Evolutionary conservation across 2,888 invertebrate genomes (phyloP), one percentile per base, ranked within the genome.

Genomic region (Imbricaverruca yamaguchii): DNA sequence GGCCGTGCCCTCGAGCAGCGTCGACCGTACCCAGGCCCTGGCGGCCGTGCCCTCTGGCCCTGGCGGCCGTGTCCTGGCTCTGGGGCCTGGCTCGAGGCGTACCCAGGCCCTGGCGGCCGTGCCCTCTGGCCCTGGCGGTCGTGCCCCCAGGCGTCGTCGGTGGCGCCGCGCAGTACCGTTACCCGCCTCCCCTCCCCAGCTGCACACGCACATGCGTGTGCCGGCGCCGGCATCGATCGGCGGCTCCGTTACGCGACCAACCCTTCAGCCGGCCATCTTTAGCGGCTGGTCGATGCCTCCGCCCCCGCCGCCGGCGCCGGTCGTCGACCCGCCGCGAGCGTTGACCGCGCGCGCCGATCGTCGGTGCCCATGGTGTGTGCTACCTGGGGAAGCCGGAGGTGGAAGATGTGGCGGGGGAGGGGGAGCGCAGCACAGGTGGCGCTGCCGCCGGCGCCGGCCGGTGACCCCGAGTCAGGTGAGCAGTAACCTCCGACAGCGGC

Each of bases 261-360:
- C 74, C 74, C 74, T 74, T 74, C 25, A n/a, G 8, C 67, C 74
- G 74, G 74, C 74, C 74, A 53, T 74, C 74, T 74, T 39, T 18
- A 57, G 57, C 57, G 57, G 74, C 53, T 7, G 53, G 74, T 39
- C 74, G 74, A 53, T 53, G 74, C 74, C 53, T 18, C 53, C 74
- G n/a, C 8, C 53, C 53, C 74, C 69, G 39, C 11, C 69, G 25
- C 39, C 69, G 69, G 4, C 69, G 69, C 9, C 69, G 74, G 74
- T 74, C 74, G 74, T 25, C 74, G 74, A 74, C 74, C 74, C 74
- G 53, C 25, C 74, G 25, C 25, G 74, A 53, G 74, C 74, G 74
- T 74, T 74, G 74, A 53, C 74, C 74, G 74, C 74, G 7, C 23
- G 12, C 67, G 63, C n/a, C 63, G 63, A 3, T n/a, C n/a, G 63